Evolutionary conservation across 2,113 vertebrate species (phyloP).

Genomic region (Lichenostomus cassidix): DNA sequence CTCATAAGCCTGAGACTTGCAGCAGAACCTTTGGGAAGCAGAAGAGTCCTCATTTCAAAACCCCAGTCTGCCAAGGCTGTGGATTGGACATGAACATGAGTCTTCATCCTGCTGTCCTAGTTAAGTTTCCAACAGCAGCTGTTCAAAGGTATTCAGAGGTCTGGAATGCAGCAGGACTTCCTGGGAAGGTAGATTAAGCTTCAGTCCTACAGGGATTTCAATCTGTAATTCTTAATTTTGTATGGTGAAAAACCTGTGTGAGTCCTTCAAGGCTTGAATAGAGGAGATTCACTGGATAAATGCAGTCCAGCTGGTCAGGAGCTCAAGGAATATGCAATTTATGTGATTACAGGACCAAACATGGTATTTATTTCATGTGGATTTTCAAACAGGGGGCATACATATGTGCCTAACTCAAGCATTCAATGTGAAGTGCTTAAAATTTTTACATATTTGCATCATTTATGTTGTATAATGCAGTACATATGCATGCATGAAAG

Average conservation of each 20-base stretch:
- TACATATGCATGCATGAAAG: background rate
- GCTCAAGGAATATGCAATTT: background rate
- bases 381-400: background rate
- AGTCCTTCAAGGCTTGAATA: background rate
- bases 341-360: background rate
- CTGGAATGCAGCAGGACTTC: background rate
- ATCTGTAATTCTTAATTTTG: background rate
- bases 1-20: background rate
- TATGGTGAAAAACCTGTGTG: background rate
- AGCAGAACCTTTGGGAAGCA: background rate
- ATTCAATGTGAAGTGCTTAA: background rate
- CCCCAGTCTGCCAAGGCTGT: background rate
- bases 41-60: background rate
- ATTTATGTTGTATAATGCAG: background rate
- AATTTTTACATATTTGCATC: background rate
- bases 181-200: background rate
- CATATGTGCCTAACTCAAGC: background rate
- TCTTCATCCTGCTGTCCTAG: background rate
- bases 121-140: background rate
- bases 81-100: background rate
- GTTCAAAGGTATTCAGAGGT: background rate
- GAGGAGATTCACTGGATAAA: background rate
- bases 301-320: background rate
- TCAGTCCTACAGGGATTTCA: background rate
- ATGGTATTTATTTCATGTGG: background rate